These are phyloP conservation scores for Sphaeridia pumilis DNA, from an alignment of 2,888 invertebrate genomes.

Conservation along the genomic window DNA sequence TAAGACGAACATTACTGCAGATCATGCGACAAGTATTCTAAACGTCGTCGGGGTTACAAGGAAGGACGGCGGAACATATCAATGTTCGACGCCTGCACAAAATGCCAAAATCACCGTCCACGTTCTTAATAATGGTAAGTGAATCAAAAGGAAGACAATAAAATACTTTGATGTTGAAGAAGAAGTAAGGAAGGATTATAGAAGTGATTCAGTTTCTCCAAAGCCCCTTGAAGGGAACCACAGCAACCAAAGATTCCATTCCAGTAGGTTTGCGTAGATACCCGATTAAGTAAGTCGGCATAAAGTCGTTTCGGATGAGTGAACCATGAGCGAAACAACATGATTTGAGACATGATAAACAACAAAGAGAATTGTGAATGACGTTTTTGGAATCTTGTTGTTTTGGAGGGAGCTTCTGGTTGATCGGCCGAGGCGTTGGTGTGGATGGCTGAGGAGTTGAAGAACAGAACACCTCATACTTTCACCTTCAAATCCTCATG, in stretches of 20 bases:
- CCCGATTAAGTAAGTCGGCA: too few relatives aligned
- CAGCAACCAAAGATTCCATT: too few relatives aligned
- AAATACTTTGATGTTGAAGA: too few relatives aligned
- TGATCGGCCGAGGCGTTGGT: too few relatives aligned
- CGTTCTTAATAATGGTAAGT: conserved; percentile 46
- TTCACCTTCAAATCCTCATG: too few relatives aligned
- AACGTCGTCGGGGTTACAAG: conserved; percentile 45
- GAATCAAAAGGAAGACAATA: neutral
- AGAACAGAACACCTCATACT: too few relatives aligned
- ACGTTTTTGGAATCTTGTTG: conserved; percentile 7
- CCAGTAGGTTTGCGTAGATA: too few relatives aligned
- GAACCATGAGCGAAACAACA: neutral
- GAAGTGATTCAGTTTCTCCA: too few relatives aligned
- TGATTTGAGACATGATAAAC: conserved; percentile 9
- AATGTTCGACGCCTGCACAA: conserved; percentile 45
- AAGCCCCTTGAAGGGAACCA: too few relatives aligned
- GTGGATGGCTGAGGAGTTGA: too few relatives aligned
- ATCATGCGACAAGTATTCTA: conserved; percentile 46
- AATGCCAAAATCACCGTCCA: conserved; percentile 46
- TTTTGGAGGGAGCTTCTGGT: neutral
- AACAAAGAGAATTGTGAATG: conserved; percentile 6
- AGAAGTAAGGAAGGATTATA: too few relatives aligned
- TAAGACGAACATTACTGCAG: conserved; percentile 46
- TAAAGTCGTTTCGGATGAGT: neutral
- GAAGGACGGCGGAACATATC: conserved; percentile 47